Evolutionary conservation across 2,888 invertebrate genomes (phyloP), one percentile per base, ranked within the genome.

Genomic region (Platycheirus albimanus): DNA sequence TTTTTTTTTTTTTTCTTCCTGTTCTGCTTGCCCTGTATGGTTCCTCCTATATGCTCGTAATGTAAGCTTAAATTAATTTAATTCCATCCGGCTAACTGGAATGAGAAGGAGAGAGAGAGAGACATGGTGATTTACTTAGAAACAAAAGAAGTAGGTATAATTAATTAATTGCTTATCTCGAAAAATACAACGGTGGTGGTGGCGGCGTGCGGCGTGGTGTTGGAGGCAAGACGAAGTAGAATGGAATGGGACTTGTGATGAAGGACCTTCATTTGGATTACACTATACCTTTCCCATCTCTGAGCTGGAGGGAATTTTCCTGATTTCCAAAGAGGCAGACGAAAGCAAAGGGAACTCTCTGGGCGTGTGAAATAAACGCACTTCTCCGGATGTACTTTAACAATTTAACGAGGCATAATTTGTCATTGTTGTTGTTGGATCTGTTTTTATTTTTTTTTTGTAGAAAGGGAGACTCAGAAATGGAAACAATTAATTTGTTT

Each of bases 141-240:
- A 45, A 83, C 72, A 74, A 64, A 83, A 69, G 67, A 54, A 67
- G 69, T 74, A n/a, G n/a, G n/a, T n/a, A n/a, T n/a, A 83, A 83
- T 83, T 83, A 83, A 83, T 83, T 83, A 83, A 83, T 83, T 72
- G 74, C 77, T 83, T 83, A 83, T 69, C 83, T 83, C 41, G 45
- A 45, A 61, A 41, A 61, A 43, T 61, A 45, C 30, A 45, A 61
- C 28, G 61, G n/a, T n/a, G n/a, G n/a, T n/a, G n/a, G n/a, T n/a
- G n/a, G n/a, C n/a, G n/a, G n/a, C n/a, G n/a, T n/a, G n/a, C n/a
- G n/a, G n/a, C n/a, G n/a, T n/a, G n/a, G n/a, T n/a, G n/a, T n/a
- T n/a, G n/a, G n/a, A n/a, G n/a, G n/a, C n/a, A n/a, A n/a, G n/a
- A 45, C 24, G 11, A 58, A 15, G 56, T 36, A 3, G 15, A 52